Percentiles rank a stretch among this genome's conserved stretches.
phyloP scores from a whole-genome alignment of 2,113 vertebrate species.

The Lutjanus erythropterus region DNA sequence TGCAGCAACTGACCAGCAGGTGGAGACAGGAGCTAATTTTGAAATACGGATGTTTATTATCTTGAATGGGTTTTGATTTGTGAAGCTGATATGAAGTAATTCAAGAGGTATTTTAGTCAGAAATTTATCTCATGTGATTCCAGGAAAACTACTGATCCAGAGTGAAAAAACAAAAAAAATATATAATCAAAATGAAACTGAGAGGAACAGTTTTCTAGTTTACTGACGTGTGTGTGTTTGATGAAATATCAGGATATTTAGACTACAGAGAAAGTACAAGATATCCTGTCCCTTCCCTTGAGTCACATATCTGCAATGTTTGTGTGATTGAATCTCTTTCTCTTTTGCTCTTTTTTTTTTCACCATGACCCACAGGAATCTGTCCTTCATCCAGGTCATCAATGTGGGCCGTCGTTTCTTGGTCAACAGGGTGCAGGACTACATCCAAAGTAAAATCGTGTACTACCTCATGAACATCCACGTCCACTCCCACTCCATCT shows the following conservation, averaged over 20 bases:
- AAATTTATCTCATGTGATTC: background rate
- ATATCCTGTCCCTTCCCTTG: conserved; percentile 1
- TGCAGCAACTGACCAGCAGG: conserved; percentile 59
- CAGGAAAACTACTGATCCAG: background rate
- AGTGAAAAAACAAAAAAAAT: too few species aligned
- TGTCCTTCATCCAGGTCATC: conserved; percentile 98
- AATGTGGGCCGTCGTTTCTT: conserved; percentile 95
- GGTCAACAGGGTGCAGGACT: conserved; percentile 96
- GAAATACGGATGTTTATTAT: background rate
- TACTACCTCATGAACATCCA: conserved; percentile 99
- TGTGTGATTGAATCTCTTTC: background rate
- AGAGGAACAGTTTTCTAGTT: background rate
- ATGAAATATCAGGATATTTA: conserved; percentile 19
- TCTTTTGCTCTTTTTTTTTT: background rate
- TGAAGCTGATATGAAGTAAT: background rate
- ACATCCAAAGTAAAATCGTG: conserved; percentile 98
- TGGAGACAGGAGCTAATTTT: conserved; percentile 31
- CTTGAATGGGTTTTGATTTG: conserved; percentile 1
- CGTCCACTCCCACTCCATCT: conserved; percentile 95
- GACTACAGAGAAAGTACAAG: conserved; percentile 18
- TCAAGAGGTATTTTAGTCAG: background rate
- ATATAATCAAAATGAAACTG: too few species aligned
- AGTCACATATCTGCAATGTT: background rate
- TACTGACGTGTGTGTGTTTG: background rate
- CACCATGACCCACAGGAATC: conserved; percentile 83